Evolutionary conservation across 2,113 vertebrate species (phyloP).

Genomic region (Hippocampus abdominalis): DNA sequence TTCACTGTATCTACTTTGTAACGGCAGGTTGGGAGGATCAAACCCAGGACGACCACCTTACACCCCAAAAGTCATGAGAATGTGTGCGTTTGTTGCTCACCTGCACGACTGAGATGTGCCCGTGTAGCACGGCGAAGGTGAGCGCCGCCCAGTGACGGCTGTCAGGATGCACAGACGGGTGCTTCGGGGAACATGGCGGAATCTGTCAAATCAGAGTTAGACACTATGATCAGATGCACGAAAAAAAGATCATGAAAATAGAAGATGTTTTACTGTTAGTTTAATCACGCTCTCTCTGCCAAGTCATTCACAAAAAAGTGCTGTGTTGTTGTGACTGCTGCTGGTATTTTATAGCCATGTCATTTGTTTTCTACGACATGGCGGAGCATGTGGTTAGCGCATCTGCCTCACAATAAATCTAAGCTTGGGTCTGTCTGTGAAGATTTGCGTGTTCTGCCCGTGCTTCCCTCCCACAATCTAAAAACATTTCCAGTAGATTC

Average conservation of each 20-base stretch:
- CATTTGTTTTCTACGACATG: background rate
- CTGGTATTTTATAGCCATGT: background rate
- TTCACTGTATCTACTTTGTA: too few relatives aligned
- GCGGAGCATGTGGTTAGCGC: background rate
- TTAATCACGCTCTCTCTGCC: background rate
- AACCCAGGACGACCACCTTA: background rate
- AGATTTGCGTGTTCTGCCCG: background rate
- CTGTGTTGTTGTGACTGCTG: background rate
- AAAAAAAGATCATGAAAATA: background rate
- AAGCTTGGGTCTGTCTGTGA: background rate
- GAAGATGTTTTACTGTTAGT: too few relatives aligned
- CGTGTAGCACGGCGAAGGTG: conserved; percentile 89
- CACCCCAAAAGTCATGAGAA: too few relatives aligned
- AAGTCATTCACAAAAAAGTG: background rate
- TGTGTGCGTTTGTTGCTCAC: conserved; percentile 63
- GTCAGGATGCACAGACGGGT: conserved; percentile 92
- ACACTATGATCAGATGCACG: background rate
- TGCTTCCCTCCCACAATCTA: background rate
- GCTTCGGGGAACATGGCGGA: conserved; percentile 78
- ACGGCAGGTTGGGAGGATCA: background rate
- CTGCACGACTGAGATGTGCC: conserved; percentile 96
- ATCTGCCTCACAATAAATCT: background rate
- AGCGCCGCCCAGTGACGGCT: conserved; percentile 92
- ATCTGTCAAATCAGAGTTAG: conserved; percentile 70
- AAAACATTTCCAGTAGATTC: background rate